A percentile compares a stretch with the other conserved stretches of the same genome.
These are phyloP conservation scores for Pararge aegeria DNA, from an alignment of 1,140 invertebrate species.

Conservation along the genomic window DNA sequence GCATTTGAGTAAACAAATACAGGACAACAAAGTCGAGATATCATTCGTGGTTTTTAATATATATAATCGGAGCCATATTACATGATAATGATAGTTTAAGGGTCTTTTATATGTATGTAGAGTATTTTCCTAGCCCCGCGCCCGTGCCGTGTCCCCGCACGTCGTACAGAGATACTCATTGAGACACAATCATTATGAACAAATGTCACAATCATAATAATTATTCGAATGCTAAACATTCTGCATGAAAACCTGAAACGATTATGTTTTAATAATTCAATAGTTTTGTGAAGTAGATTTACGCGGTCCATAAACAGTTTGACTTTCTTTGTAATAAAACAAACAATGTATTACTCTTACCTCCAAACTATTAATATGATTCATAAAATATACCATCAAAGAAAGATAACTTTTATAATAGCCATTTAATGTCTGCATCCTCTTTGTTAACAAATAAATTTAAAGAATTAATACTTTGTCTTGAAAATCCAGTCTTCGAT, in stretches of 20 bases:
- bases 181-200: constrained; percentile 38
- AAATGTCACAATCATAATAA: constrained; percentile 40
- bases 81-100: constrained; percentile 42
- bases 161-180: constrained; percentile 43
- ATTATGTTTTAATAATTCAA: constrained; percentile 12
- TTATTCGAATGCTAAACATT: constrained; percentile 15
- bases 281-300: neutral
- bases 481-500: too few relatives aligned
- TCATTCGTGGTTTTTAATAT: constrained; percentile 16
- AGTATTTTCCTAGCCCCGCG: constrained; percentile 41
- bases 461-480: too few relatives aligned
- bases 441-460: too few relatives aligned
- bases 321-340: neutral
- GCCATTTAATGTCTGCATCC: too few relatives aligned
- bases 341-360: too few relatives aligned
- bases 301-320: neutral
- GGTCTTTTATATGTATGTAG: constrained; percentile 46
- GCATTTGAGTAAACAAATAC: neutral
- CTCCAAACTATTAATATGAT: too few relatives aligned
- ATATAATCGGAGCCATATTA: constrained; percentile 38
- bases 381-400: too few relatives aligned
- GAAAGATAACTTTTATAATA: too few relatives aligned
- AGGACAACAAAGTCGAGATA: constrained; percentile 4
- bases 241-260: constrained; percentile 31
- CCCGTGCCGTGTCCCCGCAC: constrained; percentile 36